Percentiles rank a stretch among this genome's conserved stretches.
Evolutionary conservation across 2,113 vertebrate species (phyloP).

Genomic region (Accipiter cooperii): DNA sequence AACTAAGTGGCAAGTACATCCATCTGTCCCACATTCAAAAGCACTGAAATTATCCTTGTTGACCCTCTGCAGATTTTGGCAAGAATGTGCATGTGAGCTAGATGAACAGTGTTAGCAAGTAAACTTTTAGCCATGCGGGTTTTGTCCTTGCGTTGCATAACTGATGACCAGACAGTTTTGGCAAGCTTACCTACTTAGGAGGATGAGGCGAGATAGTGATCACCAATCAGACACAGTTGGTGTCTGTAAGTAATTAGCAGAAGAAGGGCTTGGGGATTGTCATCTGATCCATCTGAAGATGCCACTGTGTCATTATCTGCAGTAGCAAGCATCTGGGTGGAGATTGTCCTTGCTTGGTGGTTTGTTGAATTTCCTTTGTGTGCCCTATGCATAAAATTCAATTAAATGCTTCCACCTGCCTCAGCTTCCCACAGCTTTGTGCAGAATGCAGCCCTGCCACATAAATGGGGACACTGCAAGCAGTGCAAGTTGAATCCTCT

Average conservation of each 20-base stretch:
- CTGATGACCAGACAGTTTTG: background rate
- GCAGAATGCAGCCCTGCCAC: background rate
- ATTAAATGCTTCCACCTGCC: background rate
- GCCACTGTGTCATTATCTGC: background rate
- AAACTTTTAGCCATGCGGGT: background rate
- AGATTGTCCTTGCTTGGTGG: background rate
- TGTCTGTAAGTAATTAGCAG: background rate
- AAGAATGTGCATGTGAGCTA: background rate
- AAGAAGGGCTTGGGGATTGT: background rate
- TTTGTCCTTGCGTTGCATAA: background rate
- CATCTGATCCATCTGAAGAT: background rate
- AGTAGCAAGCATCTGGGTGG: background rate
- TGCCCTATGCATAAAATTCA: background rate
- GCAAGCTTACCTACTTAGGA: background rate
- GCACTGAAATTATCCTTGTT: background rate
- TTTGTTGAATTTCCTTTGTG: background rate
- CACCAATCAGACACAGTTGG: background rate
- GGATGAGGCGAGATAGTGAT: background rate
- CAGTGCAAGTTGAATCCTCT: background rate
- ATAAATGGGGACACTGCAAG: rapidly evolving
- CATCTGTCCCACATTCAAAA: background rate
- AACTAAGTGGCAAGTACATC: background rate
- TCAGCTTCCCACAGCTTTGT: background rate
- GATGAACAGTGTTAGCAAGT: background rate
- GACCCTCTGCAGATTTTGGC: background rate